These are phyloP conservation scores for Oncorhynchus mykiss DNA, from an alignment of 2,113 vertebrate genomes.

Conservation along the genomic window DNA sequence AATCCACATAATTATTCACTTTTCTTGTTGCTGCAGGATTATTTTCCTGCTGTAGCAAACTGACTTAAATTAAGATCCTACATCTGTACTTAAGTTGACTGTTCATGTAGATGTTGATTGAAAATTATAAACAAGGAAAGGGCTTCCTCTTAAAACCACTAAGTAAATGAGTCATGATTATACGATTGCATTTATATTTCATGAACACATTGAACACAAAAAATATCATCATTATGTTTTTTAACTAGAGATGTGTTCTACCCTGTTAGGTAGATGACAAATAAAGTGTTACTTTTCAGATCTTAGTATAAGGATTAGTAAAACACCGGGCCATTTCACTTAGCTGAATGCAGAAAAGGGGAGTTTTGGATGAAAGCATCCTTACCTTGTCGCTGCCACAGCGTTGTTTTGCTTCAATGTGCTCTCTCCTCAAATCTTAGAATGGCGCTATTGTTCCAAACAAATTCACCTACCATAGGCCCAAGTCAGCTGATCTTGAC, in stretches of 20 bases:
- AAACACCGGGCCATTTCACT: not conserved
- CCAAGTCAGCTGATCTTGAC: not conserved
- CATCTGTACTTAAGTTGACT: not conserved
- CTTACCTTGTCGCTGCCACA: not conserved
- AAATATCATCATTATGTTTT: not conserved
- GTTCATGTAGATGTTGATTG: not conserved
- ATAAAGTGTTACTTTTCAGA: not conserved
- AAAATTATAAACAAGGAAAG: not conserved
- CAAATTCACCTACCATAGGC: constrained; percentile 2
- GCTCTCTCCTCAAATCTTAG: not conserved
- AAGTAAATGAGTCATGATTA: not conserved
- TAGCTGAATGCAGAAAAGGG: not conserved
- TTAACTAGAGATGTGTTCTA: not conserved
- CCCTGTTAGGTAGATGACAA: not conserved
- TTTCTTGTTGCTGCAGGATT: no score
- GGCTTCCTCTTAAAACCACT: not conserved
- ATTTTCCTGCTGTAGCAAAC: no score
- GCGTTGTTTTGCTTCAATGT: not conserved
- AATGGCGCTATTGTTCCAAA: not conserved
- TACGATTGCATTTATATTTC: not conserved
- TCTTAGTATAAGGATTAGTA: not conserved
- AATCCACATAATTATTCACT: no score
- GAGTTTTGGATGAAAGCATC: not conserved
- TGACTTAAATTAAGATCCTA: no score
- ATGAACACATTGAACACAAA: not conserved